phyloP scores from a whole-genome alignment of 2,888 invertebrate genomes.

The Pedicia rivosa region DNA sequence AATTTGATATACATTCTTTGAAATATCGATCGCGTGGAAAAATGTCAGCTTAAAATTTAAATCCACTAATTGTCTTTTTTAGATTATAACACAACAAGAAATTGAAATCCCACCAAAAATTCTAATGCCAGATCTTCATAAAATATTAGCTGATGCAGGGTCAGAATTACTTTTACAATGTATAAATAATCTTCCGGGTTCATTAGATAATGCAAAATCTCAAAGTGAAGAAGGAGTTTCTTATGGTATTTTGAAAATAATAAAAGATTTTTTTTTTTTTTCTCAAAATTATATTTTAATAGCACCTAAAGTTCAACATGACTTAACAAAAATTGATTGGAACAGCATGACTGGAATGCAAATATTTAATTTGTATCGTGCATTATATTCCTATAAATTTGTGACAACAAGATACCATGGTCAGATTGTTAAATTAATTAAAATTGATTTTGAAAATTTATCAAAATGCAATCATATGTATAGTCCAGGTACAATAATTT shows the following conservation, averaged over 20 bases:
- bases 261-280: slow-evolving; percentile 5
- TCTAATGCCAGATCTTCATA: slow-evolving; percentile 50
- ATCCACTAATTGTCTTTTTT: no score
- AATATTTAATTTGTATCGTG: slow-evolving; percentile 55
- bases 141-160: slow-evolving; percentile 47
- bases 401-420: slow-evolving; percentile 44
- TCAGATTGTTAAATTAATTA: slow-evolving; percentile 42
- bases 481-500: slow-evolving; percentile 42
- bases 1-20: no score
- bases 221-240: slow-evolving; percentile 47
- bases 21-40: no score
- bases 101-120: slow-evolving; percentile 41
- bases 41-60: no score
- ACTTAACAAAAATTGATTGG: slow-evolving; percentile 48
- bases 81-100: slow-evolving; percentile 35
- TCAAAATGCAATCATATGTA: slow-evolving; percentile 2
- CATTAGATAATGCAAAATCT: slow-evolving; percentile 37
- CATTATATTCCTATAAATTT: slow-evolving; percentile 45
- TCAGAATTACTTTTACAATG: slow-evolving; percentile 48
- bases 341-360: slow-evolving; percentile 40
- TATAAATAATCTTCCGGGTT: slow-evolving; percentile 39
- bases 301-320: slow-evolving; percentile 58
- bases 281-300: slow-evolving; percentile 20
- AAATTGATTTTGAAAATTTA: not conserved
- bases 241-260: slow-evolving; percentile 41